A percentile compares a stretch with the other conserved stretches of the same genome.
These are phyloP conservation scores for Drosophila bunnanda DNA, from an alignment of 2,888 invertebrate species.

Conservation along the genomic window DNA sequence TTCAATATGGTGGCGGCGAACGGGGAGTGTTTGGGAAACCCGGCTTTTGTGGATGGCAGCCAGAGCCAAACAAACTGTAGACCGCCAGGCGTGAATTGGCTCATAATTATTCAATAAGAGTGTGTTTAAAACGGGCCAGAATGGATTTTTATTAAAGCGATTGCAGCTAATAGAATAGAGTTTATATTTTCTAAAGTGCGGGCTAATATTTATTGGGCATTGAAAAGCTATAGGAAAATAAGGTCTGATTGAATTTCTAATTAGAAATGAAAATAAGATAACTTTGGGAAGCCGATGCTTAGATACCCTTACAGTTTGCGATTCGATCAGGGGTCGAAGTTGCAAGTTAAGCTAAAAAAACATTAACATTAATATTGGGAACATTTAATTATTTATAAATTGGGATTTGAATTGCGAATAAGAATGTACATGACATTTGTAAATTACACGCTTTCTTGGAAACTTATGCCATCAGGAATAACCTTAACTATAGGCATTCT, in stretches of 20 bases:
- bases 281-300: too few species aligned
- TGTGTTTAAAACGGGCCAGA: constrained; percentile 36
- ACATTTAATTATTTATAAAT: too few species aligned
- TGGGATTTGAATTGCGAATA: too few species aligned
- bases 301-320: too few species aligned
- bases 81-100: constrained; percentile 47
- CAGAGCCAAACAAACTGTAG: constrained; percentile 28
- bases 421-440: too few species aligned
- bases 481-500: too few species aligned
- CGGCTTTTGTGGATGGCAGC: constrained; percentile 3
- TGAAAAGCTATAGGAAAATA: background rate
- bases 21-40: constrained; percentile 1
- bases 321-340: too few species aligned
- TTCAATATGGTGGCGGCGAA: constrained; percentile 28
- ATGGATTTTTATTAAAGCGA: background rate
- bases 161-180: background rate
- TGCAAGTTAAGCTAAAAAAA: too few species aligned
- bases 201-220: background rate
- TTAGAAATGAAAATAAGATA: background rate
- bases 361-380: too few species aligned
- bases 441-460: too few species aligned
- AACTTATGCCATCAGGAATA: too few species aligned
- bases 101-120: constrained; percentile 65
- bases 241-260: background rate
- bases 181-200: background rate